Evolutionary conservation across 2,797 vertebrate species (phyloP).

Genomic region (Malacoctenus gilli): DNA sequence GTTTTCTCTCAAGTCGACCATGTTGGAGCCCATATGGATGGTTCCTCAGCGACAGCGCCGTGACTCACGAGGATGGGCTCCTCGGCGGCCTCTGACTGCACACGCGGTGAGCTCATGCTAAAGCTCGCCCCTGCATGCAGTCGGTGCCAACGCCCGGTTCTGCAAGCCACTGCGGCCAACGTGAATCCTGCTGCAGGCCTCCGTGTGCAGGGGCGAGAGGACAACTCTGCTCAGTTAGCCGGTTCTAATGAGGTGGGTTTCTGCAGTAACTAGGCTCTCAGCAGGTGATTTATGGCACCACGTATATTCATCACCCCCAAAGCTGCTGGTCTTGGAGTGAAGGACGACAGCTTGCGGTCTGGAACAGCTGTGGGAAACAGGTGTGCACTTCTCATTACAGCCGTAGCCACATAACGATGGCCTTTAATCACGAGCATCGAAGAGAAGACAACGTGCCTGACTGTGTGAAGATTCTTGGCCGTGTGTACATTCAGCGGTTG

Average conservation of each 20-base stretch:
- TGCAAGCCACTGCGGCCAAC: slow-evolving; percentile 36
- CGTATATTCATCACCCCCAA: slow-evolving; percentile 62
- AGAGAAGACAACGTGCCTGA: not conserved
- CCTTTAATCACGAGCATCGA: slow-evolving; percentile 60
- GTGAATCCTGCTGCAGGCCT: slow-evolving; percentile 33
- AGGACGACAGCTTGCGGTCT: slow-evolving; percentile 67
- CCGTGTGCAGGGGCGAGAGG: slow-evolving; percentile 23
- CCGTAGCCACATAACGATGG: slow-evolving; percentile 54
- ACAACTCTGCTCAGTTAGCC: slow-evolving; percentile 39
- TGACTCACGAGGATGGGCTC: slow-evolving; percentile 36
- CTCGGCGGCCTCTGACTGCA: slow-evolving; percentile 22
- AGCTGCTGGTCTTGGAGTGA: slow-evolving; percentile 54
- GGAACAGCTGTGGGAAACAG: slow-evolving; percentile 74
- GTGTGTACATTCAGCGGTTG: not conserved
- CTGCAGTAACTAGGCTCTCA: slow-evolving; percentile 52
- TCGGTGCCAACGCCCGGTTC: slow-evolving; percentile 14
- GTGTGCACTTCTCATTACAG: slow-evolving; percentile 72
- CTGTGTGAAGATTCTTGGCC: slow-evolving; percentile 7
- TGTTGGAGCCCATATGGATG: slow-evolving; percentile 16
- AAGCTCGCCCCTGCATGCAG: slow-evolving; percentile 16
- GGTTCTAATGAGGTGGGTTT: slow-evolving; percentile 61
- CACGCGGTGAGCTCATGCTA: slow-evolving; percentile 45
- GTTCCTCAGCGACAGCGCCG: slow-evolving; percentile 22
- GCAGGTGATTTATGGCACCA: slow-evolving; percentile 66
- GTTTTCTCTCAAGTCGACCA: slow-evolving; percentile 17